Evolutionary conservation across 2,113 vertebrate species (phyloP), one percentile per base, ranked within the genome.

Genomic region (Ceyx cyanopectus): DNA sequence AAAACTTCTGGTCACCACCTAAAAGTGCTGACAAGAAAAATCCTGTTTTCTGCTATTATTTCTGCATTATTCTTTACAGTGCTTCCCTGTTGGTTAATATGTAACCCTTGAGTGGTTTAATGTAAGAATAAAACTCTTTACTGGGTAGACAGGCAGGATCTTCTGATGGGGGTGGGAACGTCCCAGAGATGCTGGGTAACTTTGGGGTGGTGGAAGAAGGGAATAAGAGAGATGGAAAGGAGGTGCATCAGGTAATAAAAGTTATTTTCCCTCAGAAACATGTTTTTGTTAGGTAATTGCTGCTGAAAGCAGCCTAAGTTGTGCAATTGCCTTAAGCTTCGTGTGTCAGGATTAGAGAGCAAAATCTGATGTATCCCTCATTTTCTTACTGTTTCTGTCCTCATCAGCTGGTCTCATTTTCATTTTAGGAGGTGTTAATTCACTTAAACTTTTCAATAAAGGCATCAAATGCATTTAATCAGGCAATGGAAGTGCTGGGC

Each of bases 121-220:
- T 76, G 87, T 95, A 93, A 96, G 89, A 95, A 69, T 70, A 72
- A 96, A 95, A 95, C 87, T 93, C 46, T 27, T n/a, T 26, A 7
- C 43, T 74, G 67, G 20, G 60, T 54, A 82, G 41, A 21, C 0
- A 0, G 77, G 29, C 23, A 79, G 16, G 45, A 84, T 81, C 51
- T 73, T 62, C 61, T 81, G 68, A 17, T 61, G 37, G 20, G 74
- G 29, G n/a, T 53, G 50, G 22, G 61, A 89, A 95, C 4, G 50
- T 68, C 58, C 58, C 81, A 50, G 40, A 76, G 14, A 7, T 6
- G 5, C 10, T 34, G 48, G 61, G 81, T 46, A 92, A 81, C 14
- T 58, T 69, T 30, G 68, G 24, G 30, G 51, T 14, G 7, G 16
- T 14, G 8, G 23, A 37, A 82, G 54, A 61, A 61, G 12, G 24